Base-by-base conservation (phyloP, 2,888 invertebrate genomes). In the Eucriotettix oculatus region DNA sequence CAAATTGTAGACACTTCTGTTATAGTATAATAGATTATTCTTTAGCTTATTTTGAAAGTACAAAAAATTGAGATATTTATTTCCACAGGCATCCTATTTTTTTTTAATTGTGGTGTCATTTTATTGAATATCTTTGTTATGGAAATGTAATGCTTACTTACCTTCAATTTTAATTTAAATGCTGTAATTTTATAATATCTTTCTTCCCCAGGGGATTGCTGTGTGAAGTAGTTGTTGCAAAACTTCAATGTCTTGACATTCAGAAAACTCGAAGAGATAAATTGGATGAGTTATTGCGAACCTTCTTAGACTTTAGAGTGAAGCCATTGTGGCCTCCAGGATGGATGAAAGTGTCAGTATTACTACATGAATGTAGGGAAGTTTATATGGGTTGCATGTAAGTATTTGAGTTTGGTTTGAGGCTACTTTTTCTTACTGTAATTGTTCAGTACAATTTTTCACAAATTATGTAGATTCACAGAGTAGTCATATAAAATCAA, bases 281-380 rank as follows among this genome's bases (percentile, higher is more conserved):
- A 43, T 69, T 73, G 56, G 79, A 80, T 61, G 75, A 76, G 44
- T 78, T 75, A 59, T 76, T 83, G 1, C 75, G 75, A 52, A 67
- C 71, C 1, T 79, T 82, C 68, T 73, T 87, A 54, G 79, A 81
- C 58, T 69, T 71, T 52, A 76, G 82, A 61, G 79, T 84, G n/a
- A 74, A 82, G 70, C 78, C 80, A 12, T 72, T 86, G 43, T 86
- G 85, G 82, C 85, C 85, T 7, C 71, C 73, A 56, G 85, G 85
- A 16, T 86, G 84, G 76, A 84, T 86, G 69, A 74, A 80, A 64
- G 76, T 80, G 69, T 75, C 78, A 43, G 78, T 78, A 9, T 70
- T 82, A 57, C 67, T 78, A 64, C 70, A 78, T 41, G 79, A 79
- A 68, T 76, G 78, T 41, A 76, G 74, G 59, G 58, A 62, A 48